Base-by-base conservation (phyloP, 37 sponge, comb jelly and placozoan genomes). In the Chondrosia reniformis region DNA sequence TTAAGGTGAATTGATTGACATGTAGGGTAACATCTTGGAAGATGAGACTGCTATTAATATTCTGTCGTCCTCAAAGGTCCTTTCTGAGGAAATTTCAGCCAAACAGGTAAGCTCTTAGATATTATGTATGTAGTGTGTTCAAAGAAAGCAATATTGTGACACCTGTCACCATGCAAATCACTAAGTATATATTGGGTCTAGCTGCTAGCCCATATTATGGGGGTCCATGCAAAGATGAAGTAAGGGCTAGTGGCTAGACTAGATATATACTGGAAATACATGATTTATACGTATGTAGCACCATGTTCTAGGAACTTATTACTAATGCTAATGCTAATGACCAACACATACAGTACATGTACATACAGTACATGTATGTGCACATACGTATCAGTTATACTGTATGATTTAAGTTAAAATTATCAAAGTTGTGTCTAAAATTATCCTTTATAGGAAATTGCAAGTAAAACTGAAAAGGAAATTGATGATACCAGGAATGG, bases 401-500 rank as follows among this genome's bases (percentile, higher is more conserved):
- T n/a, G n/a, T n/a, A n/a, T n/a, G n/a, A n/a, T n/a, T n/a, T n/a
- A n/a, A n/a, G n/a, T n/a, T n/a, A n/a, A n/a, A n/a, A n/a, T n/a
- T n/a, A n/a, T n/a, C n/a, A n/a, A n/a, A n/a, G n/a, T n/a, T n/a
- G n/a, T n/a, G n/a, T n/a, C n/a, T n/a, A 36, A 36, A 31, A 13
- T 39, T 77, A 21, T 8, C 33, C 21, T 30, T 10, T 74, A 31
- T 66, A 84, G 79, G 82, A 97, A 77, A 83, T 97, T 31, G 99
- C 99, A 6, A 85, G 82, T 36, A 69, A 65, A 17, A 97, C 99
- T 46, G 99, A 97, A 85, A 84, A 81, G 64, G 93, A 97, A 75
- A 97, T 97, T 83, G 95, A 97, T 65, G 88, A 91, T 66, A 90
- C 99, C 3, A 79, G 99, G 24, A 97, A 97, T 72, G 95, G 95